Evolutionary conservation across 2,888 invertebrate genomes (phyloP).

Genomic region (Blomia tropicalis): DNA sequence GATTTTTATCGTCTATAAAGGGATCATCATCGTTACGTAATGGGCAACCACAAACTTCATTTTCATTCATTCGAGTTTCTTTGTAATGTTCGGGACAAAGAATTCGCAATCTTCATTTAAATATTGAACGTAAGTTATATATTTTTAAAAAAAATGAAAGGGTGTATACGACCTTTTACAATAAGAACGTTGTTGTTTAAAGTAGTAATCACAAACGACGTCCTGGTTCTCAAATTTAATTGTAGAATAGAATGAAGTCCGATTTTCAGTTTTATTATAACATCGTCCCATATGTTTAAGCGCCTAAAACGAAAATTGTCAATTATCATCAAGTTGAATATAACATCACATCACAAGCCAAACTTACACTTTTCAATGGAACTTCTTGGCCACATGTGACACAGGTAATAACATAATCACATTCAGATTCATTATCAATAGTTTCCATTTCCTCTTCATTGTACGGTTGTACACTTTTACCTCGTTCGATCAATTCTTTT

Average conservation of each 20-base stretch:
- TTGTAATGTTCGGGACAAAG: conserved; percentile 95
- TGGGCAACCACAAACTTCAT: conserved; percentile 77
- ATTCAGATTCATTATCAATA: conserved; percentile 33
- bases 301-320: conserved; percentile 44
- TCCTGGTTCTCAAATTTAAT: conserved; percentile 85
- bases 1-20: conserved; percentile 59
- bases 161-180: conserved; percentile 54
- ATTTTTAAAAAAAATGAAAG: not conserved
- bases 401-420: conserved; percentile 53
- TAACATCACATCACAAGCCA: not conserved
- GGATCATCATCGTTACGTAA: conserved; percentile 53
- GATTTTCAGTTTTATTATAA: conserved; percentile 80
- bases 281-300: conserved; percentile 96
- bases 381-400: conserved; percentile 94
- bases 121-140: not conserved
- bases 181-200: conserved; percentile 69
- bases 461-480: conserved; percentile 46
- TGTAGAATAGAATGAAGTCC: conserved; percentile 38
- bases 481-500: conserved; percentile 61
- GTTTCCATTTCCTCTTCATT: conserved; percentile 33
- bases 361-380: conserved; percentile 49
- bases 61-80: conserved; percentile 31
- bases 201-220: conserved; percentile 95
- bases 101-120: conserved; percentile 48
- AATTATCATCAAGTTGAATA: not conserved